Evolutionary conservation across 2,888 invertebrate genomes (phyloP).

Genomic region (Ochlodes sylvanus): DNA sequence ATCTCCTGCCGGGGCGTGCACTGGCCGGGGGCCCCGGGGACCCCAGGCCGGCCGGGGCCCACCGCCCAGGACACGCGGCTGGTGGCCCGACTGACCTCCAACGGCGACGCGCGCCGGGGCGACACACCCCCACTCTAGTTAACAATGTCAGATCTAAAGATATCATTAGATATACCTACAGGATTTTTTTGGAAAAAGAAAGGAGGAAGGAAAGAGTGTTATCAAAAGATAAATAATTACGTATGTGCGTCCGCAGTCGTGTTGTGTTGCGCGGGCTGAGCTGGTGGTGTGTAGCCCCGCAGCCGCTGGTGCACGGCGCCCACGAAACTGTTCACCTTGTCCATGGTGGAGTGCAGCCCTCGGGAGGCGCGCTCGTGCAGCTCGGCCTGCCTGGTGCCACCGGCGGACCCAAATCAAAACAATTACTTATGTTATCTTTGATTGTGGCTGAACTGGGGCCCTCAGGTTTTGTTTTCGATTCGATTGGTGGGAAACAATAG

Average conservation of each 20-base stretch:
- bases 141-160: conserved; percentile 50
- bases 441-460: no score
- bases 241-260: conserved; percentile 52
- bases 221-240: conserved; percentile 51
- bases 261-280: conserved; percentile 25
- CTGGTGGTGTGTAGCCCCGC: conserved; percentile 53
- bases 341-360: conserved; percentile 59
- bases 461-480: not conserved
- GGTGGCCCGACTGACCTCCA: conserved; percentile 51
- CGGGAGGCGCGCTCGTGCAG: conserved; percentile 64
- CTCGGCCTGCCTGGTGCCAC: conserved; percentile 65
- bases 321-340: conserved; percentile 70
- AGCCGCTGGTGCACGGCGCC: conserved; percentile 67
- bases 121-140: conserved; percentile 70
- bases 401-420: conserved; percentile 9
- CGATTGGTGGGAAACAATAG: no score
- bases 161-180: conserved; percentile 6
- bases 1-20: conserved; percentile 11
- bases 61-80: conserved; percentile 45
- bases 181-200: no score
- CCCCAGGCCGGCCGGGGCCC: conserved; percentile 34
- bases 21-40: conserved; percentile 32
- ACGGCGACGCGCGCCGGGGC: conserved; percentile 45
- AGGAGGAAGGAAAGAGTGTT: no score
- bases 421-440: not conserved